Conservation (phyloP, 2,113 vertebrate species). For the Saguinus midas region DNA sequence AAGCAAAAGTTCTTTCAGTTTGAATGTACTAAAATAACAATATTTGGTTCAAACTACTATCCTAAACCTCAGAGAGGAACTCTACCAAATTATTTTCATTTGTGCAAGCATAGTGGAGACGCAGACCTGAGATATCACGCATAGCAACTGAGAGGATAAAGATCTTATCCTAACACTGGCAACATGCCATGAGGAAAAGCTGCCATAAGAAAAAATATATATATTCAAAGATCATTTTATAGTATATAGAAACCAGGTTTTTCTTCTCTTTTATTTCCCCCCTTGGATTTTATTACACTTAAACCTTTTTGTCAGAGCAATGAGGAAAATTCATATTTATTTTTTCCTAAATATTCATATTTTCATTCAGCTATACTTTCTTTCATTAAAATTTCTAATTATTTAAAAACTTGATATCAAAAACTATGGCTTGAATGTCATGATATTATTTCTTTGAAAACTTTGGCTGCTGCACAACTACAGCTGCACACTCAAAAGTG, state of each 20-base stretch:
- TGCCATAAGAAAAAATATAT: neutral
- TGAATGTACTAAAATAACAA: conserved; percentile 13
- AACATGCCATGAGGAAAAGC: neutral
- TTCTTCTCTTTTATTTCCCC: neutral
- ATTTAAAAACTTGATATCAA: neutral
- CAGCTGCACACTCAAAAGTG: neutral
- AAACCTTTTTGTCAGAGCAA: neutral
- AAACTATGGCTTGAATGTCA: neutral
- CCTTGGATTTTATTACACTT: conserved; percentile 10
- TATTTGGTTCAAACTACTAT: conserved; percentile 9
- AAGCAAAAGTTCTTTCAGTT: neutral
- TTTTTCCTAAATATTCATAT: neutral
- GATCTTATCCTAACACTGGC: conserved; percentile 10
- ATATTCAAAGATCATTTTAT: conserved; percentile 36
- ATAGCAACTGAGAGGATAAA: neutral
- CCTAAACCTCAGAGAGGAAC: conserved; percentile 3
- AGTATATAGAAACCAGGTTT: conserved; percentile 52
- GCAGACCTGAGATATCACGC: neutral
- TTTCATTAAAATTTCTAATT: neutral
- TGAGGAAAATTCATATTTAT: neutral
- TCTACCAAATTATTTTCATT: conserved; percentile 46
- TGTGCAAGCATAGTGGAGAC: neutral
- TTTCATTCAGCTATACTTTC: neutral
- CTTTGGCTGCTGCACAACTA: neutral
- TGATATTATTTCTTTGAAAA: conserved; percentile 15